phyloP scores from a whole-genome alignment of 2,797 vertebrate genomes.

The Hybognathus amarus region DNA sequence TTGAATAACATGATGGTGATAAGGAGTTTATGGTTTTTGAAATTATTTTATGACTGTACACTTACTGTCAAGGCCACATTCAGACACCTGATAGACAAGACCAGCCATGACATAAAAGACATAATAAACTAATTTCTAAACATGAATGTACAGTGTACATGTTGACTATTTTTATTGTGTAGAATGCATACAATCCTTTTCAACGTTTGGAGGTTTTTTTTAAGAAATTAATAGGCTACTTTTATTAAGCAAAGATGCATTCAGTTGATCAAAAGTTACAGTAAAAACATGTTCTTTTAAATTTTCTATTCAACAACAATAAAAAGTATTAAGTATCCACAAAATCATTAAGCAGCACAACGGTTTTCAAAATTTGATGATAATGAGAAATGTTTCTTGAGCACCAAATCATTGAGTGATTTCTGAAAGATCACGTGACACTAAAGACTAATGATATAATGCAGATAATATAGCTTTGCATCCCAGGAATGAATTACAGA shows the following conservation, averaged over 20 bases:
- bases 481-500: neutral
- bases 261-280: neutral
- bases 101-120: neutral
- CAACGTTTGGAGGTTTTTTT: neutral
- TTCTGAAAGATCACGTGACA: neutral
- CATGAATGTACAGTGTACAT: neutral
- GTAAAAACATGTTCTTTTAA: neutral
- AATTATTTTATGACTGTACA: constrained; percentile 32
- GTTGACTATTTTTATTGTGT: neutral
- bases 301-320: neutral
- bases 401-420: neutral
- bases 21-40: constrained; percentile 38
- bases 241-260: neutral
- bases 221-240: neutral
- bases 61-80: constrained; percentile 9
- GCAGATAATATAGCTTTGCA: neutral
- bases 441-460: neutral
- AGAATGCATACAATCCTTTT: neutral
- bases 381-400: neutral
- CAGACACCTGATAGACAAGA: neutral
- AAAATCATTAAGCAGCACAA: neutral
- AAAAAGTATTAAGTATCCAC: neutral
- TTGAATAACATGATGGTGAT: constrained; percentile 12
- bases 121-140: neutral
- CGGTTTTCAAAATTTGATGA: neutral